A percentile compares a stretch with the other conserved stretches of the same genome.
Evolutionary conservation across 2,888 invertebrate genomes (phyloP).

Genomic region (Galeruca laticollis): DNA sequence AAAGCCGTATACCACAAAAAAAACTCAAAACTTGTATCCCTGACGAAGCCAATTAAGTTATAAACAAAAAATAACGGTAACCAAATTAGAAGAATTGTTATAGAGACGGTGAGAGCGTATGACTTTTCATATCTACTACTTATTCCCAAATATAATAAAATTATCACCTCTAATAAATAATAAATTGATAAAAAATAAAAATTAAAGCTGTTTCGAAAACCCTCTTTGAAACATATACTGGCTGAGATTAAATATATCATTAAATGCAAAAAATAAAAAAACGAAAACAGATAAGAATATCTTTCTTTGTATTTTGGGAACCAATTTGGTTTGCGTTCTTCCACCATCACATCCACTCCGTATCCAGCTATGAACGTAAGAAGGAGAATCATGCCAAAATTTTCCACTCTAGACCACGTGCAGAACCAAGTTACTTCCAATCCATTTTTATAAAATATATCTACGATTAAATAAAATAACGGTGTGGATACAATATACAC

Average conservation of each 20-base stretch:
- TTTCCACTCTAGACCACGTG: constrained; percentile 42
- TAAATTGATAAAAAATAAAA: constrained; percentile 45
- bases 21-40: constrained; percentile 27
- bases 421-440: constrained; percentile 43
- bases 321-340: constrained; percentile 32
- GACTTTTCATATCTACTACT: constrained; percentile 28
- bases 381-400: constrained; percentile 43
- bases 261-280: constrained; percentile 45
- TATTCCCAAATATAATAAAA: constrained; percentile 35
- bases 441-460: constrained; percentile 37
- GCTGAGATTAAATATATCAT: constrained; percentile 43
- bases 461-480: constrained; percentile 42
- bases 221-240: constrained; percentile 43
- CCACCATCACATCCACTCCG: constrained; percentile 46
- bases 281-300: constrained; percentile 41
- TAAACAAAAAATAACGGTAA: constrained; percentile 43
- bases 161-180: constrained; percentile 28
- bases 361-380: constrained; percentile 45
- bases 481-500: constrained; percentile 46
- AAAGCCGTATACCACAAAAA: constrained; percentile 45
- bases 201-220: constrained; percentile 36
- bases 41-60: constrained; percentile 39
- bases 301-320: constrained; percentile 44
- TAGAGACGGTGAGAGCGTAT: constrained; percentile 35
- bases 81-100: constrained; percentile 36